phyloP scores from a whole-genome alignment of 2,113 vertebrate species.

The Oncorhynchus masou region DNA sequence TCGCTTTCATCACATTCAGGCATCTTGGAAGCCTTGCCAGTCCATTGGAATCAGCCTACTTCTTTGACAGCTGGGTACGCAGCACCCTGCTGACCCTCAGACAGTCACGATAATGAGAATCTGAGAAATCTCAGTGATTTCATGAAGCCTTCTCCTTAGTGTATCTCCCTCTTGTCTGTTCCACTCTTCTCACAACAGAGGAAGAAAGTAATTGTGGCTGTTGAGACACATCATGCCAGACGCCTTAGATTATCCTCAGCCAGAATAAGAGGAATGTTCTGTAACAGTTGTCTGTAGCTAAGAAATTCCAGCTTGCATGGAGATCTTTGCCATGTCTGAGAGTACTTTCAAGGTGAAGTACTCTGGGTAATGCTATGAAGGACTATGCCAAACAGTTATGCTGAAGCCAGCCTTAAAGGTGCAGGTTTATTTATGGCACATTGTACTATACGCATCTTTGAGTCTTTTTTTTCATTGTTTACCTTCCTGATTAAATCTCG shows the following conservation, averaged over 20 bases:
- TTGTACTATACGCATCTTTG: background rate
- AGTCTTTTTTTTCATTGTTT: constrained; percentile 62
- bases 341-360: background rate
- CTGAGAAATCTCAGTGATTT: too few relatives aligned
- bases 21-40: background rate
- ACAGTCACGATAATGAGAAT: background rate
- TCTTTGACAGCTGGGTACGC: background rate
- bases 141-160: background rate
- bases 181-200: background rate
- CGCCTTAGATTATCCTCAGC: too few relatives aligned
- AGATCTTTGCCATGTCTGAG: too few relatives aligned
- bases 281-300: too few relatives aligned
- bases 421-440: background rate
- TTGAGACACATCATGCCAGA: too few relatives aligned
- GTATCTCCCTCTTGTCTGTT: background rate
- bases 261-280: too few relatives aligned
- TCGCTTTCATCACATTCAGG: background rate
- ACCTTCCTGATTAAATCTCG: constrained; percentile 77
- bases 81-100: background rate
- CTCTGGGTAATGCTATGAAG: background rate
- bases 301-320: too few relatives aligned
- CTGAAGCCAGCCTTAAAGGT: background rate
- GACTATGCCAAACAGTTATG: too few relatives aligned
- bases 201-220: too few relatives aligned
- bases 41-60: background rate